Conservation (phyloP, 1,140 invertebrate genomes). For the Pararge aegeria region DNA sequence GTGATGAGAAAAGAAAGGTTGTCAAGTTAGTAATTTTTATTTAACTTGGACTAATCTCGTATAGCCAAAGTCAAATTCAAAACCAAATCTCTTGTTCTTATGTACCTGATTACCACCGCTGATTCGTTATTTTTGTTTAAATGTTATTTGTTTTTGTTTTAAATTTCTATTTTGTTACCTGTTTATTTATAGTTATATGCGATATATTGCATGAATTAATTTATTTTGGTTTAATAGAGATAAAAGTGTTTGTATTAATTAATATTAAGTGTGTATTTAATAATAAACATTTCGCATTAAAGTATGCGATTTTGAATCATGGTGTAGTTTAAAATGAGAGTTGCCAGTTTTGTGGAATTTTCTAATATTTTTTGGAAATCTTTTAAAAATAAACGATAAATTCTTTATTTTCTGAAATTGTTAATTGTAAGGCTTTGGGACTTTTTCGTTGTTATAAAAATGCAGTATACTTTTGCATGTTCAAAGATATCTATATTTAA, state of each 20-base stretch:
- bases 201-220: background rate
- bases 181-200: slow-evolving; percentile 4
- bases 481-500: no score
- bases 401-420: background rate
- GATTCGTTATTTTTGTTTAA: slow-evolving; percentile 30
- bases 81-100: slow-evolving; percentile 41
- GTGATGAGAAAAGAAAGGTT: background rate
- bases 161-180: slow-evolving; percentile 29
- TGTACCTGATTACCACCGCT: slow-evolving; percentile 50
- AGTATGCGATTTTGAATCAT: background rate
- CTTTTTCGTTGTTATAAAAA: no score
- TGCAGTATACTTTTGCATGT: no score
- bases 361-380: background rate
- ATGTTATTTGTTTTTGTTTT: slow-evolving; percentile 35
- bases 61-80: slow-evolving; percentile 32
- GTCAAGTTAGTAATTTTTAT: background rate
- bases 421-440: background rate
- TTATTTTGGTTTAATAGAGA: background rate
- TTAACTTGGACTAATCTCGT: background rate
- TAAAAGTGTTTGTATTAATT: background rate
- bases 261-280: background rate
- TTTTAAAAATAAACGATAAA: background rate
- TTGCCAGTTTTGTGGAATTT: background rate
- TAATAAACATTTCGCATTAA: no score
- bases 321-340: background rate